Percentiles rank a stretch among this genome's conserved stretches.
phyloP scores from a whole-genome alignment of 2,888 invertebrate species.

The Cremastinae sp. region DNA sequence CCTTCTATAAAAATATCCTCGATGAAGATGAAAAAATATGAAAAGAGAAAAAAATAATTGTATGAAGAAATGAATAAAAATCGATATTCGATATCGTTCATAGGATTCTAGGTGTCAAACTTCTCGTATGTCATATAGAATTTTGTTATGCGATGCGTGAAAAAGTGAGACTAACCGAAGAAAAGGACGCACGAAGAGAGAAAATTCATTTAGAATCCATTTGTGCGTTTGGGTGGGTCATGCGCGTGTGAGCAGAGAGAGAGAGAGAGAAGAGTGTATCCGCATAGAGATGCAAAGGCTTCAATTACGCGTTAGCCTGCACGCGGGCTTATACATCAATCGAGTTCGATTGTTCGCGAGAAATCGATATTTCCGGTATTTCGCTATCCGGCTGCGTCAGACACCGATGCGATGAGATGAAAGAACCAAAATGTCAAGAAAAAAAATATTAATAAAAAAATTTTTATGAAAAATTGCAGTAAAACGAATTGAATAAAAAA shows the following conservation, averaged over 20 bases:
- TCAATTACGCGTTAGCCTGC: conserved; percentile 43
- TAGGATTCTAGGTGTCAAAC: no score
- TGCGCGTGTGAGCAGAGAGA: no score
- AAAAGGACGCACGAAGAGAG: no score
- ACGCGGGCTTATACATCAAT: conserved; percentile 46
- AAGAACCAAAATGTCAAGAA: not conserved
- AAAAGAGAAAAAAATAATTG: no score
- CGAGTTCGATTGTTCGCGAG: conserved; percentile 47
- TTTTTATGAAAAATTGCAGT: no score
- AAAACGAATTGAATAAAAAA: no score
- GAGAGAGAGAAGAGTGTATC: no score
- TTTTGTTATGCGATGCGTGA: not conserved
- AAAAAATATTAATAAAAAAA: no score
- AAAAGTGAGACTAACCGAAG: not conserved
- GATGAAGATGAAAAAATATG: no score
- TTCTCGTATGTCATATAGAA: not conserved
- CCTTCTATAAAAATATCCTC: no score
- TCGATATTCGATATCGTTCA: no score
- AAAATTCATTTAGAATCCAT: not conserved
- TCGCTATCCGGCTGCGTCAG: conserved; percentile 18
- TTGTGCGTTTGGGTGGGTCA: not conserved
- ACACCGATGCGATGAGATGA: conserved; percentile 1
- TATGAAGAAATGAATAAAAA: no score
- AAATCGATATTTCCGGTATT: conserved; percentile 38
- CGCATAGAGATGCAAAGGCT: conserved; percentile 23